Evolutionary conservation across 2,888 invertebrate genomes (phyloP).

Genomic region (Acleris cristana): DNA sequence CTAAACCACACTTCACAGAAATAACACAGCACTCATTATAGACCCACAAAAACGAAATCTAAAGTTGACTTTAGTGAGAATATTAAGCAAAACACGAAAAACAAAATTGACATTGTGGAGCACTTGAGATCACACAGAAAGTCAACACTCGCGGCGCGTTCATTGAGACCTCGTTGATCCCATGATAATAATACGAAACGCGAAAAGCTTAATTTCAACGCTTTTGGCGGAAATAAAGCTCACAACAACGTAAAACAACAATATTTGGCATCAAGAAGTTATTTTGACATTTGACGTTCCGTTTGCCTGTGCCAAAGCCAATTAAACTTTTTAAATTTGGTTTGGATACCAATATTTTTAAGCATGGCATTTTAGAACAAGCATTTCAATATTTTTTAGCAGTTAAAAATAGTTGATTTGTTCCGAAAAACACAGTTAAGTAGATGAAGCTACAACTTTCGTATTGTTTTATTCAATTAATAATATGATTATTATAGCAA

Average conservation of each 20-base stretch:
- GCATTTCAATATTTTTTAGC: background rate
- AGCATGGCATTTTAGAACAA: background rate
- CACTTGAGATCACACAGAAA: constrained; percentile 48
- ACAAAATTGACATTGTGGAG: constrained; percentile 70
- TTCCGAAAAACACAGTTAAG: too few relatives aligned
- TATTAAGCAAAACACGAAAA: constrained; percentile 65
- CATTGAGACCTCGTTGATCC: constrained; percentile 40
- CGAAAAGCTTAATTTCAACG: constrained; percentile 70
- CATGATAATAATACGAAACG: constrained; percentile 46
- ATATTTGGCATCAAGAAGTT: constrained; percentile 79
- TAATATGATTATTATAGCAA: too few relatives aligned
- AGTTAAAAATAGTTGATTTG: background rate
- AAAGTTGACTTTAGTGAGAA: constrained; percentile 48
- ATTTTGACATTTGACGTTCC: constrained; percentile 54
- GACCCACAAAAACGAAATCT: constrained; percentile 37
- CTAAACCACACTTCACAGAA: constrained; percentile 20
- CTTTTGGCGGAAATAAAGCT: constrained; percentile 48
- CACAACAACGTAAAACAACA: constrained; percentile 67
- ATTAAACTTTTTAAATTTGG: constrained; percentile 27
- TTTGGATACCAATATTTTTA: constrained; percentile 14
- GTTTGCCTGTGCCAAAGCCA: constrained; percentile 35
- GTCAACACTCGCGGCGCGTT: constrained; percentile 39
- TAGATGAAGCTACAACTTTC: too few relatives aligned
- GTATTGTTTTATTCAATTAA: too few relatives aligned
- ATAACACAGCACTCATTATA: constrained; percentile 30